Evolutionary conservation across 2,797 vertebrate species (phyloP).

Genomic region (Varecia variegata): DNA sequence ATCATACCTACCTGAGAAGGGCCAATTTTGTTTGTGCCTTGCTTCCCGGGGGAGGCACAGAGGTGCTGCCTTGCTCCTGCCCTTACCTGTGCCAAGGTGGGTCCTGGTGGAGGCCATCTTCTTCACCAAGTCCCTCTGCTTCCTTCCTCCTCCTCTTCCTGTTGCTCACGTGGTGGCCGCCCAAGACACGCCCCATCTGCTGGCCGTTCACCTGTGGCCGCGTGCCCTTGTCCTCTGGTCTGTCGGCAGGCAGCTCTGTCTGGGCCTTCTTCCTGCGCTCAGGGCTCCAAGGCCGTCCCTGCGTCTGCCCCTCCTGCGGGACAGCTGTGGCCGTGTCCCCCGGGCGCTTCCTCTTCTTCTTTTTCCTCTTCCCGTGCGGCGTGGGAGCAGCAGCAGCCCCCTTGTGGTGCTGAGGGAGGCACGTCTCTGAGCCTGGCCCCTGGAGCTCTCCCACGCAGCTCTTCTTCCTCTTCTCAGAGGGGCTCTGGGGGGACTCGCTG

Average conservation of each 20-base stretch:
- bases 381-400: neutral
- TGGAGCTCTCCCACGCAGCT: accelerated
- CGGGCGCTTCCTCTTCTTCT: constrained; percentile 59
- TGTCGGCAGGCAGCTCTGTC: neutral
- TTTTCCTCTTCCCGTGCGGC: constrained; percentile 32
- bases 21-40: neutral
- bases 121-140: neutral
- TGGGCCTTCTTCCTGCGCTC: accelerated
- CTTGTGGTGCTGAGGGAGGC: neutral
- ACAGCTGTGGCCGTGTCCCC: accelerated
- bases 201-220: neutral
- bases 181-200: constrained; percentile 35
- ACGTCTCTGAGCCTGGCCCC: accelerated
- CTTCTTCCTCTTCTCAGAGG: constrained; percentile 72
- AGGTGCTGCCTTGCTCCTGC: too few relatives aligned
- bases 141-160: constrained; percentile 83
- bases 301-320: accelerated
- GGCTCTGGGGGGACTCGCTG: neutral
- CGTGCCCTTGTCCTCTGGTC: neutral
- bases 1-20: accelerated
- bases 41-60: neutral
- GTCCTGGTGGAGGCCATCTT: neutral
- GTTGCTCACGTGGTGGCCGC: neutral
- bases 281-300: accelerated
- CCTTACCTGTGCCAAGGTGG: constrained; percentile 38